Percentiles rank a stretch among this genome's conserved stretches.
Conservation (phyloP, 92 coral and sea anemone genomes). For the Bergia sp. region DNA sequence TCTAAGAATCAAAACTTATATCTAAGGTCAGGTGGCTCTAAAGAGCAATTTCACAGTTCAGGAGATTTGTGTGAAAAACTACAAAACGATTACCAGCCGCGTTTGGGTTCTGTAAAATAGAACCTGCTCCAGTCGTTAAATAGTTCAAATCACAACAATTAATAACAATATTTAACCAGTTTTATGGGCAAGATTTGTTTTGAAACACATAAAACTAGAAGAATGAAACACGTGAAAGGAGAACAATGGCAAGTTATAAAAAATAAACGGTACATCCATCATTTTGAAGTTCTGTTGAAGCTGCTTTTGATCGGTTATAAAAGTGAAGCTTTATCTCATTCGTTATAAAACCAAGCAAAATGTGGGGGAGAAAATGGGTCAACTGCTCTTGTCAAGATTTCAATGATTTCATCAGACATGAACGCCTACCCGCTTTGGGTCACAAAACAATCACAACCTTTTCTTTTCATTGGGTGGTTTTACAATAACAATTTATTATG, state of each 20-base stretch:
- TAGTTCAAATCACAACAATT: neutral
- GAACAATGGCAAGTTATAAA: too few relatives aligned
- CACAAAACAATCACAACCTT: conserved; percentile 28
- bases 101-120: neutral
- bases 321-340: neutral
- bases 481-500: conserved; percentile 63
- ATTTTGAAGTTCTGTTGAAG: neutral
- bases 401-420: conserved; percentile 38
- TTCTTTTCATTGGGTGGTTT: conserved; percentile 28
- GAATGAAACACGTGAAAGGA: neutral
- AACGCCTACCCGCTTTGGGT: conserved; percentile 29
- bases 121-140: conserved; percentile 18
- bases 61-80: neutral
- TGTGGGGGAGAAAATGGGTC: neutral
- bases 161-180: neutral
- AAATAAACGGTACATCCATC: neutral
- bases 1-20: neutral
- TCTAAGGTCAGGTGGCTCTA: neutral
- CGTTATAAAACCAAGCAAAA: neutral
- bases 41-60: conserved; percentile 16
- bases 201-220: neutral
- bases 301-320: neutral
- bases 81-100: neutral
- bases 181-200: neutral
- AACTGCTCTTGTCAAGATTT: neutral